Conservation (phyloP, 2,113 vertebrate species). For the Pedionomus torquatus region DNA sequence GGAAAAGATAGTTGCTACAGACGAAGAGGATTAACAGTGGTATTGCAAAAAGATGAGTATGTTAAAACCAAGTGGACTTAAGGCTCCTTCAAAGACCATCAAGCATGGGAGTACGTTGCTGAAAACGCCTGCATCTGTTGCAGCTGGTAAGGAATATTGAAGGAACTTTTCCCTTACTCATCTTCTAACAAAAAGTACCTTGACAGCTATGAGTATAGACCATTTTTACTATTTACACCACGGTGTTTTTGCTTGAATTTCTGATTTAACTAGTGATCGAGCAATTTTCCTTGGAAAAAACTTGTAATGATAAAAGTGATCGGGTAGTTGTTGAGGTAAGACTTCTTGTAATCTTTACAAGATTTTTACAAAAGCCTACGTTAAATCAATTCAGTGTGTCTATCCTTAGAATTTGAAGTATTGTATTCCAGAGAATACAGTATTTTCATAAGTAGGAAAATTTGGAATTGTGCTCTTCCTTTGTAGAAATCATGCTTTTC, state of each 20-base stretch:
- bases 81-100: constrained; percentile 91
- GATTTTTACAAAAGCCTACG: not conserved
- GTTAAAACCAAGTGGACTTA: constrained; percentile 93
- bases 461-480: not conserved
- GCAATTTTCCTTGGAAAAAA: not conserved
- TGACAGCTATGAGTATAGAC: not conserved
- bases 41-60: constrained; percentile 84
- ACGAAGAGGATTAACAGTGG: not conserved
- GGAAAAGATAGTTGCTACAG: constrained; percentile 66
- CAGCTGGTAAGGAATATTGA: constrained; percentile 72
- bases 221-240: not conserved
- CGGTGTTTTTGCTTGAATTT: not conserved
- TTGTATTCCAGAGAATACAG: not conserved
- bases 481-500: not conserved
- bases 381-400: not conserved
- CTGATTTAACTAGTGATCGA: not conserved
- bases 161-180: not conserved
- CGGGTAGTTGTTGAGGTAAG: not conserved
- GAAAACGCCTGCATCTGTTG: constrained; percentile 76
- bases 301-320: not conserved
- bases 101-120: constrained; percentile 77
- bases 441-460: not conserved
- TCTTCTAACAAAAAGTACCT: not conserved
- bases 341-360: not conserved
- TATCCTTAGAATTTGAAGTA: not conserved